These are phyloP conservation scores for Malacoctenus gilli DNA, from an alignment of 2,797 vertebrate genomes.

Conservation along the genomic window DNA sequence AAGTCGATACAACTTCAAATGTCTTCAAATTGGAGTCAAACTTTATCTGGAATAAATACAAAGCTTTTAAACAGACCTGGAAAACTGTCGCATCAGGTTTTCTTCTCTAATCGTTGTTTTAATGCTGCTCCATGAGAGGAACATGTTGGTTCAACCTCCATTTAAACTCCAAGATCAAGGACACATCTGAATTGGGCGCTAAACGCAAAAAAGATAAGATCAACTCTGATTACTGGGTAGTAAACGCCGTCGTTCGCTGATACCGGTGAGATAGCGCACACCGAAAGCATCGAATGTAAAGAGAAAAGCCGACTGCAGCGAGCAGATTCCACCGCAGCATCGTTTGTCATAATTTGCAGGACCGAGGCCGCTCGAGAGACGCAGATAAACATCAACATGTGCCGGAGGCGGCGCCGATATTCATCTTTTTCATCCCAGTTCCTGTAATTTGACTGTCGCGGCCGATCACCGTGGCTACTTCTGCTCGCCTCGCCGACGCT, in stretches of 20 bases:
- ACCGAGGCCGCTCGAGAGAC: background rate
- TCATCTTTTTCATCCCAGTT: conserved; percentile 43
- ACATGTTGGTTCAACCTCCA: conserved; percentile 56
- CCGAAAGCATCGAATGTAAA: conserved; percentile 19
- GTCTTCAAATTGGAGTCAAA: too few relatives aligned
- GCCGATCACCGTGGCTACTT: conserved; percentile 33
- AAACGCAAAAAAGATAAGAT: conserved; percentile 56
- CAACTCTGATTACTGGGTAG: conserved; percentile 50
- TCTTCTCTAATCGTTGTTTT: conserved; percentile 4
- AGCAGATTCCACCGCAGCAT: background rate
- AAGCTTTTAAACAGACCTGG: too few relatives aligned
- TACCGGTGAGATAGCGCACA: conserved; percentile 32
- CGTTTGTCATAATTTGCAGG: conserved; percentile 50
- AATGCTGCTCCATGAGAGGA: too few relatives aligned
- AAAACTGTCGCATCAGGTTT: conserved; percentile 1
- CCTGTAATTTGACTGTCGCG: conserved; percentile 60
- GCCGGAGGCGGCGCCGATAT: conserved; percentile 11
- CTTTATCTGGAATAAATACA: too few relatives aligned
- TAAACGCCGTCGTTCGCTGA: conserved; percentile 45
- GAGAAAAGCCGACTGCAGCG: conserved; percentile 20
- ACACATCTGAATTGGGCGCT: conserved; percentile 34
- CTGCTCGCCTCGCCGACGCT: conserved; percentile 24
- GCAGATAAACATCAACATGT: conserved; percentile 36
- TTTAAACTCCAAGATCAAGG: conserved; percentile 43
- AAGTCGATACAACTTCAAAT: too few relatives aligned